Conservation (phyloP, 2,888 invertebrate species). For the Acronicta alni region DNA sequence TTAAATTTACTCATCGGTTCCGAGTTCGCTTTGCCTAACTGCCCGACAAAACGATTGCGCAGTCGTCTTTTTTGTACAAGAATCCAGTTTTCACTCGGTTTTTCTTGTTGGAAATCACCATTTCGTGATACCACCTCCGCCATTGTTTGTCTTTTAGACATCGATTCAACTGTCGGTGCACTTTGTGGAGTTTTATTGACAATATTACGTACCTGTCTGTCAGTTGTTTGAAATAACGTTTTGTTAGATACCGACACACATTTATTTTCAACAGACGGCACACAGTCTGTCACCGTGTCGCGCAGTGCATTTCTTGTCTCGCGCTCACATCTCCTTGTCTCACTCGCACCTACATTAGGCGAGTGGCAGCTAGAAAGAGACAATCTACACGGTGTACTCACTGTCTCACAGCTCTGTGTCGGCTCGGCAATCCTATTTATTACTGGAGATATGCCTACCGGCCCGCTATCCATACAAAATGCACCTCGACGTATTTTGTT, state of each 20-base stretch:
- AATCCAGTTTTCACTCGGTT: constrained; percentile 1
- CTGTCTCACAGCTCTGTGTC: not conserved
- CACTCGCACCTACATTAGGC: not conserved
- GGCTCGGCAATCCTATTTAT: constrained; percentile 1
- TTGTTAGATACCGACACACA: not conserved
- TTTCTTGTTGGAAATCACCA: not conserved
- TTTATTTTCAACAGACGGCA: not conserved
- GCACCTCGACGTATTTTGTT: constrained; percentile 1
- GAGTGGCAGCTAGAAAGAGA: not conserved
- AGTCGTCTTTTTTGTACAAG: constrained; percentile 1
- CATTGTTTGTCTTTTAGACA: not conserved
- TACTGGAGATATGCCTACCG: constrained; percentile 3
- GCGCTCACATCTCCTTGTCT: not conserved
- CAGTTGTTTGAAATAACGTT: constrained; percentile 1
- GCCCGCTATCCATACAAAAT: constrained; percentile 3
- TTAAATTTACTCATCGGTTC: not conserved
- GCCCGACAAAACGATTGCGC: constrained; percentile 1
- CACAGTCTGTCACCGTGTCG: not conserved
- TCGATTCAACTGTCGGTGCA: not conserved
- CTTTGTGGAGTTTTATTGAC: not conserved
- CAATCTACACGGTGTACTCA: not conserved
- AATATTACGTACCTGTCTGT: not conserved
- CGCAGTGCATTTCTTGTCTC: not conserved
- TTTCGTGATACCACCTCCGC: constrained; percentile 1
- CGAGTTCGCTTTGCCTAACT: not conserved